Conservation (phyloP, 2,797 vertebrate genomes). For the Sternotherus odoratus region DNA sequence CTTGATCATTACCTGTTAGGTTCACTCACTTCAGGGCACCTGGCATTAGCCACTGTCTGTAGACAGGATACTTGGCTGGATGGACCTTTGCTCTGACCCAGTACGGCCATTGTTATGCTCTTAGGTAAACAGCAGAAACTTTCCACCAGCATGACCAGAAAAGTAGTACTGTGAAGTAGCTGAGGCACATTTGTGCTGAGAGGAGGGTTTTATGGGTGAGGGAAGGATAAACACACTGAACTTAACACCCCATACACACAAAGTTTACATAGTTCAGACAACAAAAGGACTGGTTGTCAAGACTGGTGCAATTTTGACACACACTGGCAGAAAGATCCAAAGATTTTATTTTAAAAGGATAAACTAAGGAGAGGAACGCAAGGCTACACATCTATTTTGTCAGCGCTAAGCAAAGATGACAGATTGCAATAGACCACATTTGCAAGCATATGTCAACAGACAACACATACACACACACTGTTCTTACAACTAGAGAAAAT, state of each 20-base stretch:
- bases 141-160: neutral
- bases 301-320: neutral
- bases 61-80: too few relatives aligned
- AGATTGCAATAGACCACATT: neutral
- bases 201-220: neutral
- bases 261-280: neutral
- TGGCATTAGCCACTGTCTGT: too few relatives aligned
- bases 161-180: neutral
- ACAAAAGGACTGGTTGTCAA: neutral
- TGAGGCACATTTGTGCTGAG: neutral
- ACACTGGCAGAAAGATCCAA: neutral
- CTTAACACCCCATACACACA: neutral
- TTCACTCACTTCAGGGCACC: too few relatives aligned
- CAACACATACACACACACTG: neutral
- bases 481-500: neutral
- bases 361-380: rapidly evolving
- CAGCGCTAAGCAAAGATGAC: rapidly evolving
- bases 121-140: neutral
- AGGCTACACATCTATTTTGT: neutral
- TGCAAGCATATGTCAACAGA: neutral
- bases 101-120: too few relatives aligned
- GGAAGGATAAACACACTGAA: neutral
- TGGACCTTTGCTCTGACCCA: too few relatives aligned
- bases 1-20: too few relatives aligned
- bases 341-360: neutral